A percentile compares a stretch with the other conserved stretches of the same genome.
Evolutionary conservation across 2,888 invertebrate genomes (phyloP).

Genomic region (Branchellion lobata): DNA sequence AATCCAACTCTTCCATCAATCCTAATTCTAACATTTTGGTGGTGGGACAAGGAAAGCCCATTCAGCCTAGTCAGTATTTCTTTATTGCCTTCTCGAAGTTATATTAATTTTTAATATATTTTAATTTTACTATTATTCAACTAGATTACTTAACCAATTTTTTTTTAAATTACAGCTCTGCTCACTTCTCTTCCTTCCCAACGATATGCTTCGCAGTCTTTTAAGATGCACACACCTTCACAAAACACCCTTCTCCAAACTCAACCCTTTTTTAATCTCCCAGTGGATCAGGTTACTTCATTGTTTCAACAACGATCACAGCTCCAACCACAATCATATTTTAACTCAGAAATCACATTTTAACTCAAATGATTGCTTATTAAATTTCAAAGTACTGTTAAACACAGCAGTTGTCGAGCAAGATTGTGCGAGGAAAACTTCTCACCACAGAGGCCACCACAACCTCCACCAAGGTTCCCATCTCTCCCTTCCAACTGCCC

Average conservation of each 20-base stretch:
- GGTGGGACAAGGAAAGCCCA: background rate
- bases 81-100: background rate
- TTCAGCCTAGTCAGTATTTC: background rate
- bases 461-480: no score
- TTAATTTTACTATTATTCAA: background rate
- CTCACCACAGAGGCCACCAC: background rate
- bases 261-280: background rate
- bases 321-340: no score
- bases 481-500: no score
- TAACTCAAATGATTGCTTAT: background rate
- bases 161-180: conserved; percentile 1
- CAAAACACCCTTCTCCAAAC: background rate
- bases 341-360: no score
- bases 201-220: conserved; percentile 1
- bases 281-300: background rate
- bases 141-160: background rate
- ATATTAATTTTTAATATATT: background rate
- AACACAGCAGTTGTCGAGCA: conserved; percentile 3
- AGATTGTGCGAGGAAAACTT: background rate
- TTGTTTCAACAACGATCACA: no score
- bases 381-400: background rate
- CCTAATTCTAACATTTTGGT: conserved; percentile 4
- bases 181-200: background rate
- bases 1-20: background rate
- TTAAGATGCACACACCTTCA: background rate